Base-by-base conservation (phyloP, 2,113 vertebrate species). In the Phycodurus eques region DNA sequence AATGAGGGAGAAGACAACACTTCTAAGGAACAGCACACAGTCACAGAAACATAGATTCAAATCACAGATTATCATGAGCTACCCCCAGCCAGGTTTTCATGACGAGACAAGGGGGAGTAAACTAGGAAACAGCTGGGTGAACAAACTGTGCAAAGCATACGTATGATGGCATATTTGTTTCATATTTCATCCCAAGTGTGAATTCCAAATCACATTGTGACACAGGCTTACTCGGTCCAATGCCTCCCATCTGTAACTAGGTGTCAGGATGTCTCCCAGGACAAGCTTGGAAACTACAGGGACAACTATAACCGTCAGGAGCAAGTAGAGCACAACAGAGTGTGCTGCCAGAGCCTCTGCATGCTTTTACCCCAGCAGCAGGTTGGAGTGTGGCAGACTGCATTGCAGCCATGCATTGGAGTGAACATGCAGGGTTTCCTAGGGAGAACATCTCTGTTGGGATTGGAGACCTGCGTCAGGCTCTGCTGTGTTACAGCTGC, bases 301-400 rank as follows among this genome's bases (percentile, higher is more conserved):
- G 81, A 89, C 82, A 67, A 81, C 83, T 67, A 71, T 65, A 77
- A 83, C 19, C 86, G 89, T 86, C 90, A 92, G 77, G 88, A 92
- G 85, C 90, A 92, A 92, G 80, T 92, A 90, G 89, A 92, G 90
- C 89, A 92, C 86, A 76, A 92, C 89, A 87, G 89, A 90, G 86
- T 83, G 81, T 83, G 88, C 82, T 88, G 88, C 88, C 31, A 64
- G 79, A 73, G 85, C 80, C 79, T 67, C 9, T 49, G 78, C 33
- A 56, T 78, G 81, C 77, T 73, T 84, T 80, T 84, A 86, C 83
- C 80, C 69, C 75, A 70, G 86, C 68, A 68, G 83, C 68, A 47
- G 80, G 57, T 31, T 72, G 81, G 70, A 74, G 83, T 33, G 80
- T 74, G 73, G 76, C 78, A 81, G 78, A 75, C 75, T 79, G 85